These are phyloP conservation scores for Dinothrombium tinctorium DNA, from an alignment of 1,140 invertebrate genomes.

Conservation along the genomic window DNA sequence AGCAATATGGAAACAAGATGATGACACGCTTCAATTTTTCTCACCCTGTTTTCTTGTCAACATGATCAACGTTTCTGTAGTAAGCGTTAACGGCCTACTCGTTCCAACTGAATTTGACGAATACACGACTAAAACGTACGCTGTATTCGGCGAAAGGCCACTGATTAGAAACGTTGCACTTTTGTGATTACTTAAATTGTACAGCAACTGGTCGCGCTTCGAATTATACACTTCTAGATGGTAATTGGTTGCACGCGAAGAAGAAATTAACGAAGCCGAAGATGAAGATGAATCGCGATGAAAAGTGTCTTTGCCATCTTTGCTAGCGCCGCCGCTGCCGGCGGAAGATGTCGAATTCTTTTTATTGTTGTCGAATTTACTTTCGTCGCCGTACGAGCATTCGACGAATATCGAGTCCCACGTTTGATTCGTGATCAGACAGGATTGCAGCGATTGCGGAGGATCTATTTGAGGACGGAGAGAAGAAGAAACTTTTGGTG, in stretches of 20 bases:
- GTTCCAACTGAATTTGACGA: neutral
- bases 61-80: slow-evolving; percentile 1
- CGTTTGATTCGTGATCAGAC: slow-evolving; percentile 16
- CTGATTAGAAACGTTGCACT: slow-evolving; percentile 13
- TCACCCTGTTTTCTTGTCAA: slow-evolving; percentile 1
- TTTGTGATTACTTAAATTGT: slow-evolving; percentile 11
- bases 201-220: slow-evolving; percentile 6
- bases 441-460: slow-evolving; percentile 17
- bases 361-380: slow-evolving; percentile 55
- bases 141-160: slow-evolving; percentile 11
- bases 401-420: slow-evolving; percentile 34
- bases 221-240: slow-evolving; percentile 45
- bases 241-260: slow-evolving; percentile 28
- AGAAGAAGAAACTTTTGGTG: neutral
- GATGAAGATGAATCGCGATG: neutral
- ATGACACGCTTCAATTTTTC: too few species aligned
- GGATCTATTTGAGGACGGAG: slow-evolving; percentile 14
- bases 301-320: neutral
- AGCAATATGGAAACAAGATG: too few species aligned
- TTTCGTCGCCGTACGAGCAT: slow-evolving; percentile 47
- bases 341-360: slow-evolving; percentile 2
- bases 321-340: neutral
- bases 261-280: neutral
- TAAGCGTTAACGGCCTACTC: neutral
- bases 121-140: slow-evolving; percentile 25